Conservation (phyloP, 1,140 invertebrate species). For the Nebria ingens region DNA sequence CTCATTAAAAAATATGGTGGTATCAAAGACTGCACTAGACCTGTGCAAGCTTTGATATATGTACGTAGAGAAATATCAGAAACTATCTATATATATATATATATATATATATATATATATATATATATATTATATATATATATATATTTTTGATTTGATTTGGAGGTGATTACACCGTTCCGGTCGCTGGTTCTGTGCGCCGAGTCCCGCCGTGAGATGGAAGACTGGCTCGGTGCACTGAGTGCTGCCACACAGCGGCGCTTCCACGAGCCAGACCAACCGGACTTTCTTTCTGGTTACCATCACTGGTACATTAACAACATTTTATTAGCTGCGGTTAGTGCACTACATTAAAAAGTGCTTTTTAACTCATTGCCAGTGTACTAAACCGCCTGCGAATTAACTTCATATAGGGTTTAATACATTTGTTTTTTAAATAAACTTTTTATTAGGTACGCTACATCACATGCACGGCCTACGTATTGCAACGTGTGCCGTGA, state of each 20-base stretch:
- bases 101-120: not conserved
- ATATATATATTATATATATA: too few species aligned
- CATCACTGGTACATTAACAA: slow-evolving; percentile 91
- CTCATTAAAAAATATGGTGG: too few species aligned
- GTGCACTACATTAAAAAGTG: too few species aligned
- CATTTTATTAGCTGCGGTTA: too few species aligned
- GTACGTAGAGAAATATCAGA: too few species aligned
- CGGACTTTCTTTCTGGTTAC: slow-evolving; percentile 72
- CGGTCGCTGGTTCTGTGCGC: slow-evolving; percentile 73
- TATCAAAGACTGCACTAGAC: too few species aligned
- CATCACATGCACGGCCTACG: slow-evolving; percentile 86
- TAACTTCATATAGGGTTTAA: not conserved
- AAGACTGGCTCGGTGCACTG: slow-evolving; percentile 75
- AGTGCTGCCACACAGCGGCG: slow-evolving; percentile 59
- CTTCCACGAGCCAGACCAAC: slow-evolving; percentile 45
- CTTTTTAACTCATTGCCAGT: too few species aligned
- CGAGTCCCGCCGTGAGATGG: slow-evolving; percentile 75
- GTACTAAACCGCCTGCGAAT: too few species aligned
- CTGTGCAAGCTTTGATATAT: too few species aligned
- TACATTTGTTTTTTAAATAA: not conserved
- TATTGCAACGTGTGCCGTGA: slow-evolving; percentile 95
- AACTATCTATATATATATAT: too few species aligned
- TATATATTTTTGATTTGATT: slow-evolving; percentile 15
- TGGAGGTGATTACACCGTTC: slow-evolving; percentile 76
- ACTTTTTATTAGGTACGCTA: slow-evolving; percentile 52